These are phyloP conservation scores for Papilio polyxenes DNA, from an alignment of 1,140 invertebrate genomes.

Conservation along the genomic window DNA sequence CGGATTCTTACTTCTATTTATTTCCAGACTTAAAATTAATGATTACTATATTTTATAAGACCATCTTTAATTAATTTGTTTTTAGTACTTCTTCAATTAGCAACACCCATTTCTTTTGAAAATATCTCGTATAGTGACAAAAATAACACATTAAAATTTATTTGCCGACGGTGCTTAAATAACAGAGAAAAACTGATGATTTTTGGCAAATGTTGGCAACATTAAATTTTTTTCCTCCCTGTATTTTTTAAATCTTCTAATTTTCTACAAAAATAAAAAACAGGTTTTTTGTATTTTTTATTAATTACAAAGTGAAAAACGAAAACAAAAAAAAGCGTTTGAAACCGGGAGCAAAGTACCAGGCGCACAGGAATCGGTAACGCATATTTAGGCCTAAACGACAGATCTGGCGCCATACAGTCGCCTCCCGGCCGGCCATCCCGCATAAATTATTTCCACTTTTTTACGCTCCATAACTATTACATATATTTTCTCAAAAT, in stretches of 20 bases:
- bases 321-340: conserved; percentile 22
- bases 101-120: neutral
- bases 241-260: neutral
- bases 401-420: neutral
- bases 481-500: neutral
- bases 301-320: neutral
- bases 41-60: neutral
- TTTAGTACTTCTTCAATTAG: neutral
- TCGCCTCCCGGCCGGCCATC: conserved; percentile 8
- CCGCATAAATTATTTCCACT: neutral
- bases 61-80: neutral
- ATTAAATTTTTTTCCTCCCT: neutral
- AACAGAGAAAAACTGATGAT: neutral
- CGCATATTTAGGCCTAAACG: conserved; percentile 45
- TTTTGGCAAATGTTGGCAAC: neutral
- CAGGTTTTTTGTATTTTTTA: neutral
- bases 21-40: neutral
- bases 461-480: neutral
- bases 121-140: neutral
- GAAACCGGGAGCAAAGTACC: conserved; percentile 37
- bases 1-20: neutral
- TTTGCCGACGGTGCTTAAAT: conserved; percentile 18
- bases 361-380: conserved; percentile 41
- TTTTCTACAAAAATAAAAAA: neutral
- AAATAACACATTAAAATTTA: neutral